Evolutionary conservation across 2,113 vertebrate genomes (phyloP), one percentile per base, ranked within the genome.

Genomic region (Eudorcas thomsonii): DNA sequence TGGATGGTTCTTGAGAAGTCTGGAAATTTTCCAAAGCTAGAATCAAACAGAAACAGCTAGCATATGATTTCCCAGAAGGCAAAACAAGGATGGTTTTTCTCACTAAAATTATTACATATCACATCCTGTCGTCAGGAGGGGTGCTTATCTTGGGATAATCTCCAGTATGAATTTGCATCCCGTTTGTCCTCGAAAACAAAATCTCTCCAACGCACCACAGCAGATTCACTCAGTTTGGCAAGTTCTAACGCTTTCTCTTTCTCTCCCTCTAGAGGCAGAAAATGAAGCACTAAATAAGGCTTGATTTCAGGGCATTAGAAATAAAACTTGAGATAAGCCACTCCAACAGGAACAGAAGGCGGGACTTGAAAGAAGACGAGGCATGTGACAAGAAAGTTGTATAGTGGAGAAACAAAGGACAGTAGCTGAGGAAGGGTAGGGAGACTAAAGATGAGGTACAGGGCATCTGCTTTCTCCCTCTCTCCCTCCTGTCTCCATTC

Each of bases 181-280:
- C 28, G 13, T 85, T 43, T 62, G 55, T 84, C 85, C 96, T 94
- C 33, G 39, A 96, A 97, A 93, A 78, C 82, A 14, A 71, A 82
- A 82, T 89, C 82, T 90, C 80, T 93, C 86, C 62, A 67, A 45
- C 48, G 78, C 88, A 62, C 93, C 59, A n/a, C 64, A 48, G 87
- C 64, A 96, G 48, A 94, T 16, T 94, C 78, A 43, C 81, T 94
- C 43, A 17, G 26, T 54, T 77, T 90, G 87, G 87, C 77, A 10
- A 16, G 26, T 90, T 85, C 78, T 67, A 48, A 95, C 0, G 9
- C 97, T 96, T 98, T 98, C 98, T 97, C 98, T 98, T 98, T 98
- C 97, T 98, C 98, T 98, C 98, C 98, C 98, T 98, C 97, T 97
- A 98, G 98, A 98, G 98, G 98, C 96, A 95, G 97, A 97, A 96